phyloP scores from a whole-genome alignment of 2,888 invertebrate genomes.

The Eremobia ochroleuca region DNA sequence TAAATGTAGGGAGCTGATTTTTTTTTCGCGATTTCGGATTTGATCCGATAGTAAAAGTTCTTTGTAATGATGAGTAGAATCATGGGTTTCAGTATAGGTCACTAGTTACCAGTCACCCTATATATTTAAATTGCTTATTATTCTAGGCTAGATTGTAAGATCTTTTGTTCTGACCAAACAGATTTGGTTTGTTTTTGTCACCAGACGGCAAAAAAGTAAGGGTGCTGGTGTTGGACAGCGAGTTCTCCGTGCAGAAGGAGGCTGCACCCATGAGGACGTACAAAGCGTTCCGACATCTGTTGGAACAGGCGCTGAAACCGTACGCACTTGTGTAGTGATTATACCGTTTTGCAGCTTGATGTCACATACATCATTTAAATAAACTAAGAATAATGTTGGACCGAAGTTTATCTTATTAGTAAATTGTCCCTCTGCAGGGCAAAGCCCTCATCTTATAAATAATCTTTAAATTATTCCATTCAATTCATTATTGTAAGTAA shows the following conservation, averaged over 20 bases:
- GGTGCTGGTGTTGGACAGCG: conserved; percentile 80
- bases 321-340: background rate
- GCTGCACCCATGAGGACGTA: conserved; percentile 74
- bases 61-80: no score
- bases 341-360: background rate
- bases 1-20: no score
- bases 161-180: no score
- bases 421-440: no score
- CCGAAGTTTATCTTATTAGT: no score
- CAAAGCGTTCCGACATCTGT: conserved; percentile 77
- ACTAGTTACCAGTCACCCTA: no score
- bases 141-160: no score
- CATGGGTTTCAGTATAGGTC: no score
- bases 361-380: background rate
- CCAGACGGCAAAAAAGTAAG: conserved; percentile 79
- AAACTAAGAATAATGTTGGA: background rate
- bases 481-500: no score
- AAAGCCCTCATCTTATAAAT: background rate
- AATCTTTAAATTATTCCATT: background rate
- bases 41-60: no score
- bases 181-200: conserved; percentile 6
- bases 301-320: conserved; percentile 77
- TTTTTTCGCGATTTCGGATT: no score
- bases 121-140: no score
- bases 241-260: conserved; percentile 75